These are phyloP conservation scores for Chaetoderma sp. DNA, from an alignment of 2,888 invertebrate species.

Conservation along the genomic window DNA sequence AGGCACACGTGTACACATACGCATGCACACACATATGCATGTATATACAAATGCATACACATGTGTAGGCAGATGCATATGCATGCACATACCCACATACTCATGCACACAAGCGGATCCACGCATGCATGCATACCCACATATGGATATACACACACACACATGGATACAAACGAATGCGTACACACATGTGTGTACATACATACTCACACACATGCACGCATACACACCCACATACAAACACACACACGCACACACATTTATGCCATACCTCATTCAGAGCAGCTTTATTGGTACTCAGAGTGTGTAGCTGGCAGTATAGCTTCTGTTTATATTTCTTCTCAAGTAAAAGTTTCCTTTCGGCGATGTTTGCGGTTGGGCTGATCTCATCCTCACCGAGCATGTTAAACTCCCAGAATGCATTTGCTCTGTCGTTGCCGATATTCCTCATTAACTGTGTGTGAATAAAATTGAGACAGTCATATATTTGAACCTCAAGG, in stretches of 20 bases:
- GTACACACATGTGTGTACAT: too few relatives aligned
- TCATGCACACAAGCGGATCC: too few relatives aligned
- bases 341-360: constrained; percentile 50
- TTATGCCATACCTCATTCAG: constrained; percentile 58
- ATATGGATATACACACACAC: too few relatives aligned
- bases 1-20: too few relatives aligned
- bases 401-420: constrained; percentile 56
- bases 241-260: background rate
- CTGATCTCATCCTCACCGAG: constrained; percentile 35
- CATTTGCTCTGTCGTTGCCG: constrained; percentile 64
- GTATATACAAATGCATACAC: constrained; percentile 10
- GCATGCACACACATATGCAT: background rate
- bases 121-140: too few relatives aligned
- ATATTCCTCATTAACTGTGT: constrained; percentile 60
- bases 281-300: constrained; percentile 32
- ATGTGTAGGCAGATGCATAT: too few relatives aligned
- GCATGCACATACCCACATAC: too few relatives aligned
- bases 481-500: background rate
- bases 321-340: constrained; percentile 54
- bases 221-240: too few relatives aligned
- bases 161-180: too few relatives aligned
- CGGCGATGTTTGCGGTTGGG: constrained; percentile 40
- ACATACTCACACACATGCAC: too few relatives aligned
- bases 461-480: background rate
- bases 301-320: constrained; percentile 50